phyloP scores from a whole-genome alignment of 1,140 invertebrate genomes.

The Chymomyza costata region DNA sequence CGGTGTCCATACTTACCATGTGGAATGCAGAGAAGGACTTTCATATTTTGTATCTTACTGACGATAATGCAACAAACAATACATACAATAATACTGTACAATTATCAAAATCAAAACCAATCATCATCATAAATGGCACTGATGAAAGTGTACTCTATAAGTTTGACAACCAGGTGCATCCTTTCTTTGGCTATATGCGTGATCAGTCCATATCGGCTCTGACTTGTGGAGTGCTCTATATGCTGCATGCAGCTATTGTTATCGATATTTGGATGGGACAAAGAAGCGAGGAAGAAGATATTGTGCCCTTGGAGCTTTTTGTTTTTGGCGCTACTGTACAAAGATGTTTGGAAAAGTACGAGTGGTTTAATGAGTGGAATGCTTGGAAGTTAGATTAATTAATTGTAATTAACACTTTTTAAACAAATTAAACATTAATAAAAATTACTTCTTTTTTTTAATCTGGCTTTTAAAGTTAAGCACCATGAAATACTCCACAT shows the following conservation, averaged over 20 bases:
- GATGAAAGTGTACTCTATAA: neutral
- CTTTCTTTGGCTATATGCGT: slow-evolving; percentile 7
- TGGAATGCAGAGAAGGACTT: slow-evolving; percentile 30
- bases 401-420: no score
- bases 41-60: slow-evolving; percentile 4
- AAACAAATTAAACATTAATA: slow-evolving; percentile 4
- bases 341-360: slow-evolving; percentile 3
- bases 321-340: slow-evolving; percentile 18
- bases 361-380: slow-evolving; percentile 20
- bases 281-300: neutral
- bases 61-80: neutral
- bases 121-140: neutral
- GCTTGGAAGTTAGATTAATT: no score
- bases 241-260: slow-evolving; percentile 29
- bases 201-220: slow-evolving; percentile 21
- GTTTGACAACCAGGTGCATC: slow-evolving; percentile 9
- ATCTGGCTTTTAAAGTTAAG: no score
- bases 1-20: slow-evolving; percentile 23
- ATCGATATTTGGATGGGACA: slow-evolving; percentile 18
- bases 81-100: no score
- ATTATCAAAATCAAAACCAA: no score
- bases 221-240: slow-evolving; percentile 23
- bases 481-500: no score
- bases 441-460: neutral
- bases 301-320: slow-evolving; percentile 21